phyloP scores from a whole-genome alignment of 23 tunicate genomes.

The Phallusia fumigata region DNA sequence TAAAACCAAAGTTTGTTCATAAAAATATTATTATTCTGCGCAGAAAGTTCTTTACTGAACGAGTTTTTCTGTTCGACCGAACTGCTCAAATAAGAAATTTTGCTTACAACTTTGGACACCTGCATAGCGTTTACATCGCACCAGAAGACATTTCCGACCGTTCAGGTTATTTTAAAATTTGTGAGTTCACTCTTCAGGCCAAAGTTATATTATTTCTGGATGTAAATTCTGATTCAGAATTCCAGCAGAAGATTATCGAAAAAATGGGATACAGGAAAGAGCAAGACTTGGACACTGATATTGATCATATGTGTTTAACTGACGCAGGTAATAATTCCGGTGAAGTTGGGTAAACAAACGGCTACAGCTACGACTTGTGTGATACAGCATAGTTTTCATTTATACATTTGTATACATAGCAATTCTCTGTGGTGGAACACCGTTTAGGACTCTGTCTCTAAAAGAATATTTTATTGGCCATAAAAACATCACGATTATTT shows the following conservation, averaged over 20 bases:
- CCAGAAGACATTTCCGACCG: not conserved
- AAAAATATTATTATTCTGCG: not conserved
- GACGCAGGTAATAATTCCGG: too few relatives aligned
- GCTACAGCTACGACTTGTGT: too few relatives aligned
- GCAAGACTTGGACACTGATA: not conserved
- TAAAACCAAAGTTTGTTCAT: not conserved
- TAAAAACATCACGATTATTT: too few relatives aligned
- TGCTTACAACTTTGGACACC: not conserved
- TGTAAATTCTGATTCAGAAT: not conserved
- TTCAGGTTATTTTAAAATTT: not conserved
- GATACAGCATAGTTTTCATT: too few relatives aligned
- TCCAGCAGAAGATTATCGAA: not conserved
- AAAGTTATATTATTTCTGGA: not conserved
- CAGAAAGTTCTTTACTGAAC: not conserved
- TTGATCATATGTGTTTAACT: too few relatives aligned
- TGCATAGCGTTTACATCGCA: not conserved
- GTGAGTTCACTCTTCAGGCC: not conserved
- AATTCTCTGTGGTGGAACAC: too few relatives aligned
- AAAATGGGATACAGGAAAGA: not conserved
- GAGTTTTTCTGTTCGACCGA: not conserved
- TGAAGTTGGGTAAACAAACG: too few relatives aligned
- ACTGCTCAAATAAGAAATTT: not conserved
- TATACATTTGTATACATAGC: too few relatives aligned
- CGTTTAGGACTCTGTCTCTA: too few relatives aligned
- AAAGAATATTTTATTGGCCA: too few relatives aligned